Evolutionary conservation across 2,113 vertebrate genomes (phyloP).

Genomic region (Athene cunicularia): DNA sequence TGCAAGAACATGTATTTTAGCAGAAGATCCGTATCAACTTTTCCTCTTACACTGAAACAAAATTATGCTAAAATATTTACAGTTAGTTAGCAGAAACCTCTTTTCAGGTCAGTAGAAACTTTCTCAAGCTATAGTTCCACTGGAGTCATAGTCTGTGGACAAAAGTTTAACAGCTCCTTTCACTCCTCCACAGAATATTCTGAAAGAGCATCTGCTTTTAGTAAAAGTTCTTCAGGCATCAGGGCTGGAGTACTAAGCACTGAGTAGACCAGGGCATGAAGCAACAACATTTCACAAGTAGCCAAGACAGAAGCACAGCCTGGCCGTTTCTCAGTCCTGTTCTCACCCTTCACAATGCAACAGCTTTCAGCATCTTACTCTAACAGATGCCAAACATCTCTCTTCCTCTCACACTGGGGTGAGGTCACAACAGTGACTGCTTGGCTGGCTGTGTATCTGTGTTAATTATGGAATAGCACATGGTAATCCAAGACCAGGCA

Average conservation of each 20-base stretch:
- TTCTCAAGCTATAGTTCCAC: background rate
- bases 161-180: background rate
- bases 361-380: background rate
- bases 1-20: background rate
- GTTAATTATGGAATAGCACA: background rate
- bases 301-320: background rate
- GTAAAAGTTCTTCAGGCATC: background rate
- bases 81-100: background rate
- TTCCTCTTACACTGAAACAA: background rate
- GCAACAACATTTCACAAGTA: background rate
- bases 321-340: background rate
- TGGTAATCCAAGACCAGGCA: background rate
- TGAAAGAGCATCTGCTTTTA: background rate
- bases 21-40: accelerated
- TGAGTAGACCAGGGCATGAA: background rate
- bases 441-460: background rate
- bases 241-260: background rate
- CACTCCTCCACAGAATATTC: background rate
- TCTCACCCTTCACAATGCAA: background rate
- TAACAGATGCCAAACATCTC: background rate
- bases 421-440: background rate
- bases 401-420: background rate
- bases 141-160: background rate
- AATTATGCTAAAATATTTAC: background rate
- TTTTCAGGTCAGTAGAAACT: background rate